Evolutionary conservation across 2,113 vertebrate species (phyloP).

Genomic region (Rhinoderma darwinii): DNA sequence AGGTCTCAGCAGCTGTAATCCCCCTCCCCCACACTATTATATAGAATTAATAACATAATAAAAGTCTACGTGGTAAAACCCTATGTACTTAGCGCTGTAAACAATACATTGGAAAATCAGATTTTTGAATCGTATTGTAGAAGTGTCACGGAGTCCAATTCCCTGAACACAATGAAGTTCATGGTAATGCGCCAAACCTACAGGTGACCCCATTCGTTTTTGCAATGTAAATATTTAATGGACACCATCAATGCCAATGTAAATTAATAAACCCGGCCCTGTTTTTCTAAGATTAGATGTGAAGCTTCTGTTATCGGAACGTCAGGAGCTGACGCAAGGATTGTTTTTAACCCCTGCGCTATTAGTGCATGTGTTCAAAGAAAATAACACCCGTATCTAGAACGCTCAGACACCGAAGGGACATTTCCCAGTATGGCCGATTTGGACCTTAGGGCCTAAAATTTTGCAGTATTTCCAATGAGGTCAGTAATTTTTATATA

Average conservation of each 20-base stretch:
- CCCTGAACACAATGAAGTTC: neutral
- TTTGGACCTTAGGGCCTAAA: too few species aligned
- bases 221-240: neutral
- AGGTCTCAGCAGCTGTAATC: too few species aligned
- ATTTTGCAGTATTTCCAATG: too few species aligned
- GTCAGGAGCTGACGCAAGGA: neutral
- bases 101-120: too few species aligned
- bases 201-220: neutral
- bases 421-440: too few species aligned
- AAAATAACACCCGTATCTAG: neutral
- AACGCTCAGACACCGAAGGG: too few species aligned
- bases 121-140: neutral
- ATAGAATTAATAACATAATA: too few species aligned
- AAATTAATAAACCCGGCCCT: neutral
- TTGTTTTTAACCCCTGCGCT: neutral
- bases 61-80: too few species aligned
- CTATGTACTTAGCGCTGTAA: too few species aligned
- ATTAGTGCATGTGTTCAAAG: neutral
- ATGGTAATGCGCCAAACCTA: neutral
- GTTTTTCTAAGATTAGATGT: neutral
- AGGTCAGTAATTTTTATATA: too few species aligned
- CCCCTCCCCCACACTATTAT: too few species aligned
- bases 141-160: neutral
- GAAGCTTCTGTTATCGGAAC: neutral
- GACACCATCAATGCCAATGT: neutral